Conservation (phyloP, 2,888 invertebrate species). For the Diloba caeruleocephala region DNA sequence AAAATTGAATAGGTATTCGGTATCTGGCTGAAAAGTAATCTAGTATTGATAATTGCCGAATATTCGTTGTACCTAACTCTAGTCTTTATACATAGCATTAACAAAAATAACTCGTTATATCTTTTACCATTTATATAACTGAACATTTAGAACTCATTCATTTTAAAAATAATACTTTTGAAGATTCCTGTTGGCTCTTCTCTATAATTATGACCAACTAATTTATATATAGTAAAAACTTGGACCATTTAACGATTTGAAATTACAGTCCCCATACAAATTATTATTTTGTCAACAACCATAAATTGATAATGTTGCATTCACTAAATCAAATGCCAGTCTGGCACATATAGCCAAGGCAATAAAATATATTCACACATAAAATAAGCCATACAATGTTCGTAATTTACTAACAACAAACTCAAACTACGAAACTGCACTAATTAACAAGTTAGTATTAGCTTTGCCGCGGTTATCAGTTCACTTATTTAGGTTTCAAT, state of each 20-base stretch:
- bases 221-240: constrained; percentile 9
- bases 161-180: too few relatives aligned
- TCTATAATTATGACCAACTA: too few relatives aligned
- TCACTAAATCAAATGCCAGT: constrained; percentile 41
- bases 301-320: constrained; percentile 35
- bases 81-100: too few relatives aligned
- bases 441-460: constrained; percentile 41
- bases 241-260: neutral
- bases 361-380: constrained; percentile 52
- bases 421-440: constrained; percentile 34
- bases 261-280: constrained; percentile 12
- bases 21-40: too few relatives aligned
- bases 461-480: constrained; percentile 38
- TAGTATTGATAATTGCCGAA: too few relatives aligned
- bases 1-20: too few relatives aligned
- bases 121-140: too few relatives aligned
- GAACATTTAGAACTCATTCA: too few relatives aligned
- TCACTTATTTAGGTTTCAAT: constrained; percentile 22
- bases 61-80: too few relatives aligned
- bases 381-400: constrained; percentile 39
- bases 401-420: constrained; percentile 44
- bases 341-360: constrained; percentile 42
- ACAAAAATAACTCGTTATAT: too few relatives aligned
- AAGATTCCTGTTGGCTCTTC: too few relatives aligned
- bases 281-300: constrained; percentile 21